Conservation (phyloP, 2,888 invertebrate species). For the Scaptomyza reducta region DNA sequence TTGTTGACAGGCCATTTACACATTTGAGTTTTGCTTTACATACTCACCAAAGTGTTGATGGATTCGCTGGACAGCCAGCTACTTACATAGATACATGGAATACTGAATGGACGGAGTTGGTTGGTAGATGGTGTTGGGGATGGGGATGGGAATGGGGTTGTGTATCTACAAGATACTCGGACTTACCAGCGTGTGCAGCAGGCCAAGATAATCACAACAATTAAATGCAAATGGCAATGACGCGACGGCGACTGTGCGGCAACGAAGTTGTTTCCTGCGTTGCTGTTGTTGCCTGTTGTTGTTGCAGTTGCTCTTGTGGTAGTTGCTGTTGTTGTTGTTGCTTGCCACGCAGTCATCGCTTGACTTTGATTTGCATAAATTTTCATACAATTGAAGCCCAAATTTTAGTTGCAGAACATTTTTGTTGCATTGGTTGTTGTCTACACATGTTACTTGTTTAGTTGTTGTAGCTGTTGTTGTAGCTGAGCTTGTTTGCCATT, state of each 20-base stretch:
- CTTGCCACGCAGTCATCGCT: constrained; percentile 71
- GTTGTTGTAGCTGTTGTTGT: constrained; percentile 36
- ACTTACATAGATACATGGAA: constrained; percentile 25
- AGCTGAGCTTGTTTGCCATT: constrained; percentile 46
- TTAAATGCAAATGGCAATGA: constrained; percentile 81
- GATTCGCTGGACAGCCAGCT: constrained; percentile 34
- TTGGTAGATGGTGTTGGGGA: not conserved
- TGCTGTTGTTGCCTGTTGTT: constrained; percentile 31
- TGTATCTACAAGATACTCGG: constrained; percentile 42
- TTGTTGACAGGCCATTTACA: constrained; percentile 76
- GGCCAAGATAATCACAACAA: constrained; percentile 83
- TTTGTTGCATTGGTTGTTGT: constrained; percentile 45
- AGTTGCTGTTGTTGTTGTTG: constrained; percentile 52
- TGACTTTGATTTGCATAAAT: constrained; percentile 72
- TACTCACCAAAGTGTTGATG: constrained; percentile 46
- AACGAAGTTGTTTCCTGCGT: constrained; percentile 44
- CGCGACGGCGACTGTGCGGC: constrained; percentile 67
- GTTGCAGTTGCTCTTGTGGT: constrained; percentile 33
- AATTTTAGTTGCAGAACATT: constrained; percentile 66
- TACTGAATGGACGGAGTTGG: not conserved
- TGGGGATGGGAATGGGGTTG: constrained; percentile 3
- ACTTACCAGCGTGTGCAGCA: constrained; percentile 82
- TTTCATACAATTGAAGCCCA: constrained; percentile 74
- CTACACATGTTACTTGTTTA: constrained; percentile 37
- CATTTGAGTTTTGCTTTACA: constrained; percentile 56